A percentile compares a stretch with the other conserved stretches of the same genome.
phyloP scores from a whole-genome alignment of 2,888 invertebrate genomes.

The Polylopha cassiicola region DNA sequence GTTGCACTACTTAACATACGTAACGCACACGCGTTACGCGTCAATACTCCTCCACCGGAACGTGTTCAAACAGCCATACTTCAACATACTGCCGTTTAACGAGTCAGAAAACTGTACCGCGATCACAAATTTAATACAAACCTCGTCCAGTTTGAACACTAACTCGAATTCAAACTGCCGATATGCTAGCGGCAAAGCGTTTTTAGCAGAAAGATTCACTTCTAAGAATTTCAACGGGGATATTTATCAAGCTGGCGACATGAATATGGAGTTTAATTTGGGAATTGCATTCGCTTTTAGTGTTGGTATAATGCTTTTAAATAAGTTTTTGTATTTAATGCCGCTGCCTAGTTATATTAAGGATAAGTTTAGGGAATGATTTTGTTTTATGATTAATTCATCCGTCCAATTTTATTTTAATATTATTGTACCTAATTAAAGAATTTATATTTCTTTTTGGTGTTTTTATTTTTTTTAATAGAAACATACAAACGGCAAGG shows the following conservation, averaged over 20 bases:
- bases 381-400: slow-evolving; percentile 7
- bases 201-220: slow-evolving; percentile 83
- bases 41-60: slow-evolving; percentile 85
- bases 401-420: slow-evolving; percentile 14
- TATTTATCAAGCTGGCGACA: slow-evolving; percentile 76
- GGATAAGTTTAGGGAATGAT: slow-evolving; percentile 88
- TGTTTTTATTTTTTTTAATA: background rate
- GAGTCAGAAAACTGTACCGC: slow-evolving; percentile 74
- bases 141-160: slow-evolving; percentile 62
- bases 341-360: slow-evolving; percentile 90
- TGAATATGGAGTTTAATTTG: slow-evolving; percentile 86
- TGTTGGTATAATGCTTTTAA: slow-evolving; percentile 86
- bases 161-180: slow-evolving; percentile 80
- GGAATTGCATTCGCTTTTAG: slow-evolving; percentile 90
- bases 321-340: slow-evolving; percentile 89
- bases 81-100: slow-evolving; percentile 74
- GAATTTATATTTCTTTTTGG: slow-evolving; percentile 10
- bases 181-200: slow-evolving; percentile 83
- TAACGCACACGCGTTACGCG: slow-evolving; percentile 87
- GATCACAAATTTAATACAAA: slow-evolving; percentile 74
- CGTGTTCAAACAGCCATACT: slow-evolving; percentile 78
- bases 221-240: slow-evolving; percentile 74
- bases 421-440: slow-evolving; percentile 2
- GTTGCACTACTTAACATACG: slow-evolving; percentile 87
- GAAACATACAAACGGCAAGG: slow-evolving; percentile 2